A percentile compares a stretch with the other conserved stretches of the same genome.
phyloP scores from a whole-genome alignment of 2,888 invertebrate genomes.

The Drosophila neonasuta region DNA sequence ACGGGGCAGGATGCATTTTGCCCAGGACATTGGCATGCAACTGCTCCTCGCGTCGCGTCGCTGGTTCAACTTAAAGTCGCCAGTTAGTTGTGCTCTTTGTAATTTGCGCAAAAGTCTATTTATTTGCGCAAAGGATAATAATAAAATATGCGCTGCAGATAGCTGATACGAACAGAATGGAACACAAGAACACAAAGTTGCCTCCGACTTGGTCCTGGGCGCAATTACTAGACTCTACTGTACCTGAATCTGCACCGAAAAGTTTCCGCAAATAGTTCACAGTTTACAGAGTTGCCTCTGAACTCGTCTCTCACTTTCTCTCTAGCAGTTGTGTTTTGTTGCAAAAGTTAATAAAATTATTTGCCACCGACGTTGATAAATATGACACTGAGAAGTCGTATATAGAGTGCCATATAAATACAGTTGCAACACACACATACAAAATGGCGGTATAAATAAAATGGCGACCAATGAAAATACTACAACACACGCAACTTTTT shows the following conservation, averaged over 20 bases:
- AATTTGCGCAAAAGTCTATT: constrained; percentile 76
- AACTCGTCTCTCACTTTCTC: neutral
- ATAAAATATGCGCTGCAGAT: constrained; percentile 75
- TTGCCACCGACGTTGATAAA: constrained; percentile 80
- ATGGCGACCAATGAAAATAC: constrained; percentile 38
- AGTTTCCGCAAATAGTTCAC: constrained; percentile 62
- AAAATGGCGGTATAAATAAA: constrained; percentile 40
- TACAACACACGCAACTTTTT: constrained; percentile 45
- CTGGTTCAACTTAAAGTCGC: constrained; percentile 54
- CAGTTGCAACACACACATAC: constrained; percentile 23
- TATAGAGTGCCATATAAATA: constrained; percentile 63
- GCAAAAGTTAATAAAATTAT: constrained; percentile 80
- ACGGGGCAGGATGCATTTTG: constrained; percentile 47
- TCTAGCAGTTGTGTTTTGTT: constrained; percentile 52
- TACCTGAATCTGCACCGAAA: constrained; percentile 57
- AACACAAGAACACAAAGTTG: constrained; percentile 54
- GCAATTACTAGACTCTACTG: constrained; percentile 38
- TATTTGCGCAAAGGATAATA: constrained; percentile 74
- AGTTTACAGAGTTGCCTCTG: constrained; percentile 32
- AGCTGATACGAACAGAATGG: constrained; percentile 27
- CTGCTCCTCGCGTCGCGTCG: neutral
- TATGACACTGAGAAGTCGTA: constrained; percentile 62
- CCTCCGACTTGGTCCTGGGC: constrained; percentile 6
- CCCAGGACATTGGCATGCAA: too few relatives aligned
- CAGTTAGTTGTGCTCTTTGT: constrained; percentile 68